Evolutionary conservation across 2,888 invertebrate genomes (phyloP).

Genomic region (Cataglyphis cursor): DNA sequence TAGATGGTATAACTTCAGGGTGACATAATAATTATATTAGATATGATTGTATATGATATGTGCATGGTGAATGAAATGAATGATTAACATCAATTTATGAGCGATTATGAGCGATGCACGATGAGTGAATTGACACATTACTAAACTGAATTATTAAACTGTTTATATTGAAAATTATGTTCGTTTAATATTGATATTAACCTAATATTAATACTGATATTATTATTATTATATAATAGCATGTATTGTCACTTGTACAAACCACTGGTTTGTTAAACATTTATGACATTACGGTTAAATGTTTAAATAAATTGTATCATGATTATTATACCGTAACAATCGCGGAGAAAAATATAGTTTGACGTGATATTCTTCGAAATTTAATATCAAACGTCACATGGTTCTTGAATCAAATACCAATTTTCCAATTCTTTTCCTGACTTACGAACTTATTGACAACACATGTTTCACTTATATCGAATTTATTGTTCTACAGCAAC

Average conservation of each 20-base stretch:
- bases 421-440: not conserved
- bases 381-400: not conserved
- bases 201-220: not conserved
- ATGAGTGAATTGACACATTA: slow-evolving; percentile 39
- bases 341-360: not conserved
- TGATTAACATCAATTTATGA: slow-evolving; percentile 44
- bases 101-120: slow-evolving; percentile 20
- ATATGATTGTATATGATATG: not conserved
- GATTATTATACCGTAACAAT: not conserved
- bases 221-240: slow-evolving; percentile 2
- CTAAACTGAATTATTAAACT: slow-evolving; percentile 36
- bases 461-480: slow-evolving; percentile 1
- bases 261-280: slow-evolving; percentile 28
- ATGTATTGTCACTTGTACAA: not conserved
- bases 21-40: slow-evolving; percentile 30
- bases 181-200: not conserved
- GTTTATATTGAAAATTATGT: slow-evolving; percentile 40
- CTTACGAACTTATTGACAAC: not conserved
- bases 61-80: slow-evolving; percentile 5
- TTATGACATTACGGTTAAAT: slow-evolving; percentile 23
- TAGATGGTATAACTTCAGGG: not conserved
- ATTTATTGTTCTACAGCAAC: slow-evolving; percentile 28
- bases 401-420: not conserved
- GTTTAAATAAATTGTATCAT: slow-evolving; percentile 24
- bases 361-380: not conserved